These are phyloP conservation scores for Ferrisia virgata DNA, from an alignment of 2,888 invertebrate genomes.

Conservation along the genomic window DNA sequence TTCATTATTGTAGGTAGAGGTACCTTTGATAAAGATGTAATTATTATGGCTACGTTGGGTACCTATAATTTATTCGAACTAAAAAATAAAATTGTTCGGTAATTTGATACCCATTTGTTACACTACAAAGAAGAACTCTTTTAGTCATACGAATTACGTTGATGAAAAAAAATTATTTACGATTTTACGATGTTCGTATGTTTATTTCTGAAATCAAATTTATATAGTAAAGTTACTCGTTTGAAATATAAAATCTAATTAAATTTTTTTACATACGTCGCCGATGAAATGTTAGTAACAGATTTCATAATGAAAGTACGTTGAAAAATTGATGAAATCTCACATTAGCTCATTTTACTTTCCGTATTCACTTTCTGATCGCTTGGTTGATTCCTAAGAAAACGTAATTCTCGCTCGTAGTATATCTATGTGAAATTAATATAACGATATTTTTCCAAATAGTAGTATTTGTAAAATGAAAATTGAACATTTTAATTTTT, in stretches of 20 bases:
- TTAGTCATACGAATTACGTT: too few species aligned
- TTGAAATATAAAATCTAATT: too few species aligned
- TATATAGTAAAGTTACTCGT: background rate
- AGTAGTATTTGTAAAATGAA: too few species aligned
- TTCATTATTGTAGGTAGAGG: too few species aligned
- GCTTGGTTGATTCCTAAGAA: background rate
- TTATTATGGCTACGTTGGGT: background rate
- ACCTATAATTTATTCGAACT: background rate
- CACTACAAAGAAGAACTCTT: background rate
- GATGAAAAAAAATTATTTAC: background rate
- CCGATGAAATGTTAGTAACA: background rate
- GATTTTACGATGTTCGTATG: too few species aligned
- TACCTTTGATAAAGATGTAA: background rate
- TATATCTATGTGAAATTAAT: background rate
- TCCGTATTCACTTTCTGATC: background rate
- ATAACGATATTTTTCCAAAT: background rate
- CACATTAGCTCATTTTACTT: background rate
- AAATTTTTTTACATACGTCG: background rate
- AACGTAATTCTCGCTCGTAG: background rate
- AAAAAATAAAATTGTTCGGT: background rate
- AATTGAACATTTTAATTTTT: too few species aligned
- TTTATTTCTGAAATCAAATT: too few species aligned
- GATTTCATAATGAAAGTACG: background rate
- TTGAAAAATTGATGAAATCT: background rate
- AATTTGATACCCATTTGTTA: background rate